Evolutionary conservation across 2,113 vertebrate species (phyloP).

Genomic region (Sterrhoptilus dennistouni): DNA sequence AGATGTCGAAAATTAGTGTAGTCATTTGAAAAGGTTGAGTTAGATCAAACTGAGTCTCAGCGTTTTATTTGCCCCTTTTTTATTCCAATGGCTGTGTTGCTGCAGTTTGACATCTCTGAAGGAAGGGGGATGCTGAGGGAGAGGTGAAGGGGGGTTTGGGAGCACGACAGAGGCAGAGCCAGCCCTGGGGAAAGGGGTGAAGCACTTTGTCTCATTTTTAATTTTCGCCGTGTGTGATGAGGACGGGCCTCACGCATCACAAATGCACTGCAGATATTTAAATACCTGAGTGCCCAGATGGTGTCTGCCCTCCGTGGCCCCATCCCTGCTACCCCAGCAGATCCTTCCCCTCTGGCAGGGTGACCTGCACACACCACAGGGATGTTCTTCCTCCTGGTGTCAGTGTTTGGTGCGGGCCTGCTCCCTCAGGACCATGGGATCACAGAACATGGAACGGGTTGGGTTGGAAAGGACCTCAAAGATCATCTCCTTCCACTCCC

Average conservation of each 20-base stretch:
- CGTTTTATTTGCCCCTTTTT: slow-evolving; percentile 58
- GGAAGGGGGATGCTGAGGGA: slow-evolving; percentile 14
- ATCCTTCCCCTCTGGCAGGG: neutral
- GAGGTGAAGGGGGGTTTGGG: neutral
- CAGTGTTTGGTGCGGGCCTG: accelerated
- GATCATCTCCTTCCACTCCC: neutral
- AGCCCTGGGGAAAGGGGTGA: neutral
- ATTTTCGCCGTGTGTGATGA: neutral
- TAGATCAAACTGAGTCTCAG: slow-evolving; percentile 68
- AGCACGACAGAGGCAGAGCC: neutral
- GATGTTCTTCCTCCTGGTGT: accelerated
- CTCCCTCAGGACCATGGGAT: neutral
- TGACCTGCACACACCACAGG: neutral
- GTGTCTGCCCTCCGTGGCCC: neutral
- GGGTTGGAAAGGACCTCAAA: neutral
- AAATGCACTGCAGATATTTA: neutral
- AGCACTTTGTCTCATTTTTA: neutral
- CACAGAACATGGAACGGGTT: accelerated
- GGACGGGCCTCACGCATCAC: accelerated
- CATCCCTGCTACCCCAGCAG: neutral
- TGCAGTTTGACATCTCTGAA: neutral
- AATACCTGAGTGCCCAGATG: neutral
- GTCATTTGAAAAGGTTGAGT: slow-evolving; percentile 80
- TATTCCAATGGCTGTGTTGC: slow-evolving; percentile 35
- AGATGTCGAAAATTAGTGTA: slow-evolving; percentile 75